Conservation (phyloP, 2,113 vertebrate genomes). For the Lethenteron reissneri region DNA sequence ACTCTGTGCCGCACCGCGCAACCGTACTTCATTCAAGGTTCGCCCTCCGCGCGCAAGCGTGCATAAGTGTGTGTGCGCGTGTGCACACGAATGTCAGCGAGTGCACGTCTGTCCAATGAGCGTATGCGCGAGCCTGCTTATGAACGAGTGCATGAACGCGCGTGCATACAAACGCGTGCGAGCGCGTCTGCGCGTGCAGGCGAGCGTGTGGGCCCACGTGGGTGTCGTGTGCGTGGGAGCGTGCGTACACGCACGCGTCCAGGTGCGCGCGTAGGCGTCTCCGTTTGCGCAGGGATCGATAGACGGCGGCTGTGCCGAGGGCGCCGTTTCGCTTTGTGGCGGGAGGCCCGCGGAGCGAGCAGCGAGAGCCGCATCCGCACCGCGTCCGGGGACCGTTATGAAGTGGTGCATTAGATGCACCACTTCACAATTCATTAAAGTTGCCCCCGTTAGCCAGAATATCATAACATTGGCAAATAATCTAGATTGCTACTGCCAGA, state of each 20-base stretch:
- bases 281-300: too few species aligned
- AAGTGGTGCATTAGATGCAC: too few species aligned
- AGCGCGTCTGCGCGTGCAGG: neutral
- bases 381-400: too few species aligned
- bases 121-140: neutral
- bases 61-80: neutral
- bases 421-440: too few species aligned
- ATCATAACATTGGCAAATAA: too few species aligned
- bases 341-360: too few species aligned
- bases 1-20: neutral
- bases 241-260: neutral
- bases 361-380: too few species aligned
- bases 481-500: too few species aligned
- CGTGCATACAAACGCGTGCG: neutral
- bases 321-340: too few species aligned
- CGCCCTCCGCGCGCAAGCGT: neutral
- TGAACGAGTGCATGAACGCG: neutral
- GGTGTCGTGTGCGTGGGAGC: neutral
- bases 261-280: neutral
- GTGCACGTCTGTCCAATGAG: neutral
- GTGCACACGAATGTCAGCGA: neutral
- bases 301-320: too few species aligned
- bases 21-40: conserved; percentile 1
- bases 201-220: neutral
- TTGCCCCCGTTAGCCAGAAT: too few species aligned